Evolutionary conservation across 2,797 vertebrate species (phyloP).

Genomic region (Chiroxiphia lanceolata): DNA sequence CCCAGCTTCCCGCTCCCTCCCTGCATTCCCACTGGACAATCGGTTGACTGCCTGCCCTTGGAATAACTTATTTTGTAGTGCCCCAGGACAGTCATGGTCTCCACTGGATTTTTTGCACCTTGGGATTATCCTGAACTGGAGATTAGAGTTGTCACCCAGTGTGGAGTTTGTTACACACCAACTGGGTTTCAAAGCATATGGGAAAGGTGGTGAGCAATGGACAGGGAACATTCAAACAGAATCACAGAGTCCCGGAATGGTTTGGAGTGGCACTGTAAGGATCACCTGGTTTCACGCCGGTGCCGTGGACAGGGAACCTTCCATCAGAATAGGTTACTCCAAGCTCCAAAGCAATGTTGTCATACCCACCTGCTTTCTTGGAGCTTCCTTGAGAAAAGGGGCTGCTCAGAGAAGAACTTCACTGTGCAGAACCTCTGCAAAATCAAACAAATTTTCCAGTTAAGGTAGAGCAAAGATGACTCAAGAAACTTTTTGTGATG

Average conservation of each 20-base stretch:
- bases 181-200: fast-evolving
- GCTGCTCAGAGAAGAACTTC: neutral
- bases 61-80: fast-evolving
- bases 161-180: neutral
- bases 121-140: neutral
- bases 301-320: neutral
- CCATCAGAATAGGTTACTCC: neutral
- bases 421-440: neutral
- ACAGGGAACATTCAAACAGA: neutral
- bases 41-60: fast-evolving
- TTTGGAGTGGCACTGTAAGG: neutral
- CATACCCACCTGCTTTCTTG: neutral
- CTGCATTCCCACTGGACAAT: fast-evolving
- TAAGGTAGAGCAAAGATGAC: neutral
- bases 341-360: neutral
- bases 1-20: neutral
- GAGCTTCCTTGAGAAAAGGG: neutral
- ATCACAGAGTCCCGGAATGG: neutral
- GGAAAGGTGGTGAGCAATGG: neutral
- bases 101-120: neutral
- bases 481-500: neutral
- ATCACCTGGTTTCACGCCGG: neutral
- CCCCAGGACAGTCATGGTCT: fast-evolving
- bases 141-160: fast-evolving
- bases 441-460: neutral